Evolutionary conservation across 2,888 invertebrate genomes (phyloP).

Genomic region (Abrostola tripartita): DNA sequence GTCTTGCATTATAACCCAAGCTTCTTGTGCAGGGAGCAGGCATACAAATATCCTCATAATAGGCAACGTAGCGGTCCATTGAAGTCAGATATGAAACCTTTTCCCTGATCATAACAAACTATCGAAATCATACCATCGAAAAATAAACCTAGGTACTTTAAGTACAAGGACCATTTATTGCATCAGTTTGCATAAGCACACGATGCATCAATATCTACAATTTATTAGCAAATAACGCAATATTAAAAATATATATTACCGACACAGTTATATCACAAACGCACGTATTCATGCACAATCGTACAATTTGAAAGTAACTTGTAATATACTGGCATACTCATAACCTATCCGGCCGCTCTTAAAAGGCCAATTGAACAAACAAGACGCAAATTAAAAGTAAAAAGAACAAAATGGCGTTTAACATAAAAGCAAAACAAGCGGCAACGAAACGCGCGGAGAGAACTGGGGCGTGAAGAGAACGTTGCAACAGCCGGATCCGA

Average conservation of each 20-base stretch:
- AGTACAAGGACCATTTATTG: conserved; percentile 7
- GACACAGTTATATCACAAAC: conserved; percentile 52
- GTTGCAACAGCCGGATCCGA: conserved; percentile 75
- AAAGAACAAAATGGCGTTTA: conserved; percentile 46
- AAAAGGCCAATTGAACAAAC: conserved; percentile 54
- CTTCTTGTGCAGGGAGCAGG: no score
- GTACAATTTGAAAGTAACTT: conserved; percentile 54
- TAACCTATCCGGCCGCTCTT: conserved; percentile 49
- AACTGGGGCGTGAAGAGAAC: conserved; percentile 81
- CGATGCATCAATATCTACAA: conserved; percentile 43
- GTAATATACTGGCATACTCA: conserved; percentile 32
- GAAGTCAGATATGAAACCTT: no score
- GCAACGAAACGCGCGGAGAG: conserved; percentile 69
- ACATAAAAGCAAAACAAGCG: conserved; percentile 70
- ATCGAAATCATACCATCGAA: no score
- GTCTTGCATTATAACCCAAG: conserved; percentile 4
- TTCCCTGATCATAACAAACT: neutral
- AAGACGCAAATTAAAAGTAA: conserved; percentile 48
- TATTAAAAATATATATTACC: conserved; percentile 27
- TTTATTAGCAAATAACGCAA: conserved; percentile 36
- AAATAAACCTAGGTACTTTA: no score
- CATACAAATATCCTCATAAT: no score
- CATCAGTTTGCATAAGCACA: conserved; percentile 33
- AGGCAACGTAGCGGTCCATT: no score
- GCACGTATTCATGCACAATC: conserved; percentile 38